Evolutionary conservation across 2,888 invertebrate species (phyloP).

Genomic region (Nomada lathburiana): DNA sequence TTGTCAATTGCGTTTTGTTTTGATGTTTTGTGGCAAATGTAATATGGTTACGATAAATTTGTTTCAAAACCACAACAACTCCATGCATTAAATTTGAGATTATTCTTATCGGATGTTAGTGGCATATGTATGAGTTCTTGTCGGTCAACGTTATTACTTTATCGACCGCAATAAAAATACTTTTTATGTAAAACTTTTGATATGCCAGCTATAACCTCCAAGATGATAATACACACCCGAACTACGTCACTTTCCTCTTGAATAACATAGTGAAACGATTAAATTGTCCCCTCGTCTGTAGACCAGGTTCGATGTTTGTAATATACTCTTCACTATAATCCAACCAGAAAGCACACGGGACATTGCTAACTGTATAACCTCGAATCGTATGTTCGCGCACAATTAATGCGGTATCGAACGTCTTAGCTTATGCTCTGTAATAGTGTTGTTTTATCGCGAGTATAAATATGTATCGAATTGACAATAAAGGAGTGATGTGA

Average conservation of each 20-base stretch:
- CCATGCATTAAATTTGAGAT: neutral
- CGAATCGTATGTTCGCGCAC: conserved; percentile 13
- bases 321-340: conserved; percentile 1
- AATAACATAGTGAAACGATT: conserved; percentile 6
- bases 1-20: neutral
- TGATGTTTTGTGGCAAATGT: neutral
- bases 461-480: conserved; percentile 48
- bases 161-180: conserved; percentile 21
- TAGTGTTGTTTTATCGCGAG: conserved; percentile 39
- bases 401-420: neutral
- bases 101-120: neutral
- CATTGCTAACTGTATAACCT: conserved; percentile 27
- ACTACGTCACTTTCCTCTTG: conserved; percentile 10
- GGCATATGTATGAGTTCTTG: neutral
- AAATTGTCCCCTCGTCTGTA: neutral
- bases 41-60: neutral
- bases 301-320: neutral
- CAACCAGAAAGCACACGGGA: neutral
- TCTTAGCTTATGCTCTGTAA: conserved; percentile 13
- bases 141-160: neutral
- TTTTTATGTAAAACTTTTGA: conserved; percentile 20
- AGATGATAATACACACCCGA: conserved; percentile 17
- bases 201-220: conserved; percentile 45
- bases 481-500: conserved; percentile 49
- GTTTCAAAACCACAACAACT: neutral